Conservation (phyloP, 2,888 invertebrate species). For the Clusia tigrina region DNA sequence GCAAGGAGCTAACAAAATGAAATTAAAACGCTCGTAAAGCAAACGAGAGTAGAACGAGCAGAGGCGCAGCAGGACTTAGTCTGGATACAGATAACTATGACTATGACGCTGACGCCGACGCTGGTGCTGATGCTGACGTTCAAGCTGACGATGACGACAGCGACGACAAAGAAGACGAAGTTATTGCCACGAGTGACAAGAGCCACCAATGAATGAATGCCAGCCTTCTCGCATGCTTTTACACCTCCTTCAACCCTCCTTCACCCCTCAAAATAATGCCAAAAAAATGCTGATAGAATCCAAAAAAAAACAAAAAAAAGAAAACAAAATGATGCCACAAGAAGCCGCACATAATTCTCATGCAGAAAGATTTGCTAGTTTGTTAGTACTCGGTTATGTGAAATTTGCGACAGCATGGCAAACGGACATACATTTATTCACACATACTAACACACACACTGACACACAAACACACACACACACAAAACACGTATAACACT, state of each 20-base stretch:
- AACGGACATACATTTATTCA: not conserved
- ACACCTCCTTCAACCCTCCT: too few relatives aligned
- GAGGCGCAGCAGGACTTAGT: not conserved
- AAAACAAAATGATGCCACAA: not conserved
- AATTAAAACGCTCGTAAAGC: conserved; percentile 20
- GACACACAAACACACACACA: conserved; percentile 1
- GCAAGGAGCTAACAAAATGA: conserved; percentile 14
- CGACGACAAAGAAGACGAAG: not conserved
- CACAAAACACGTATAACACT: not conserved
- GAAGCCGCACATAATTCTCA: conserved; percentile 4
- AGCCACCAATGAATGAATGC: not conserved
- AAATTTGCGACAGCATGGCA: not conserved
- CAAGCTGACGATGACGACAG: not conserved
- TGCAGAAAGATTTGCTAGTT: not conserved
- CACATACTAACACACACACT: not conserved
- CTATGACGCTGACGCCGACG: not conserved
- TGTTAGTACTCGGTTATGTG: not conserved
- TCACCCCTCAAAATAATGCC: too few relatives aligned
- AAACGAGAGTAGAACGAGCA: not conserved
- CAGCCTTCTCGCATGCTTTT: too few relatives aligned
- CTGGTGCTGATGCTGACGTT: not conserved
- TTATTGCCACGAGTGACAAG: conserved; percentile 3
- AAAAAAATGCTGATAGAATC: too few relatives aligned
- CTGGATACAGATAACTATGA: too few relatives aligned
- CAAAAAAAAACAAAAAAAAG: not conserved